Base-by-base conservation (phyloP, 2,113 vertebrate genomes). In the Bubo bubo region DNA sequence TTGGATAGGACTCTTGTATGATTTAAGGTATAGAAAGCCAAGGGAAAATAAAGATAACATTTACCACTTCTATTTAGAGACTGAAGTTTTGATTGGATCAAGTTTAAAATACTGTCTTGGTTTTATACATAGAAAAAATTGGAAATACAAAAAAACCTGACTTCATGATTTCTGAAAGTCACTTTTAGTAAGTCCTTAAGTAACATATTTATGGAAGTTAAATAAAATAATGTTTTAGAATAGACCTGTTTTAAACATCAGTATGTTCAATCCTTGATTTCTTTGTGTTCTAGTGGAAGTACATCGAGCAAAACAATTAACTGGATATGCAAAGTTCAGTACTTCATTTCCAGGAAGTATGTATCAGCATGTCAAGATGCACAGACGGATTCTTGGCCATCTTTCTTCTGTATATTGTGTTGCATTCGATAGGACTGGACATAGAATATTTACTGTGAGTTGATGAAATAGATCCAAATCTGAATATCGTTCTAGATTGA, bases 331-430 rank as follows among this genome's bases (percentile, higher is more conserved):
- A 80, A 97, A 98, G 90, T 99, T 98, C 97, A 99, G 98, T 98
- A 99, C 98, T 95, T 98, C 99, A 35, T 99, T 99, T 97, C 99
- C 99, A 84, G 98, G 99, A 95, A 98, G 98, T 96, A 99, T 99
- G 98, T 99, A 99, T 97, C 99, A 99, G 97, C 99, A 98, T 82
- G 98, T 99, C 97, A 99, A 98, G 95, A 99, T 99, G 98, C 99
- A 99, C 96, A 98, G 98, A 60, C 98, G 99, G 95, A 99, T 99
- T 97, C 99, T 99, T 47, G 99, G 99, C 91, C 99, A 99, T 95
- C 99, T 99, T 28, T 99, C 99, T 89, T 99, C 99, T 56, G 99
- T 99, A n/a, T 99, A 99, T 97, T 99, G 99, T 98, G 99, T 99
- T 81, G 99, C 99, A 47, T 99, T 99, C 70, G 99, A 99, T 96